Percentiles rank a stretch among this genome's conserved stretches.
Evolutionary conservation across 1,140 invertebrate genomes (phyloP).

Genomic region (Saccostrea glomerata): DNA sequence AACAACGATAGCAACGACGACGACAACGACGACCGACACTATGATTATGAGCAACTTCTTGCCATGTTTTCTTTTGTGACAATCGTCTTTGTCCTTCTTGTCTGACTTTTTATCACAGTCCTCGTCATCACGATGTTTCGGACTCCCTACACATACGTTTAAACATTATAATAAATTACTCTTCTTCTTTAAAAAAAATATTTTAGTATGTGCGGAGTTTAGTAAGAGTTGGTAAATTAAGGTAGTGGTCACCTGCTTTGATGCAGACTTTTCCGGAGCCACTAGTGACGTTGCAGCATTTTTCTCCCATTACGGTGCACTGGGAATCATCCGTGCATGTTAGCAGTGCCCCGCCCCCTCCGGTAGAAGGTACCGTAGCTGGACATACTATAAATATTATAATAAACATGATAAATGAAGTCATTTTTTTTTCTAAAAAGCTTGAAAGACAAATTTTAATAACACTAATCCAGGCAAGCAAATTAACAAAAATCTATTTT

Average conservation of each 20-base stretch:
- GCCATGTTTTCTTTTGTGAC: neutral
- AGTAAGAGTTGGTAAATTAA: neutral
- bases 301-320: neutral
- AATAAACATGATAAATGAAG: neutral
- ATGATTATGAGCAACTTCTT: neutral
- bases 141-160: neutral
- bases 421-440: neutral
- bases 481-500: too few species aligned
- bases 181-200: too few species aligned
- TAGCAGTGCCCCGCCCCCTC: neutral
- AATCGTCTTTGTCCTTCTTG: neutral
- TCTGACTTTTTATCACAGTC: neutral
- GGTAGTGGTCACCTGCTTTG: neutral
- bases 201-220: too few species aligned
- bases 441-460: neutral
- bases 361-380: neutral
- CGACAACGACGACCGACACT: neutral
- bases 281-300: neutral
- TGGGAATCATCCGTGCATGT: neutral
- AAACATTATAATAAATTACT: neutral
- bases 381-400: neutral
- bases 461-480: neutral
- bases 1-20: neutral
- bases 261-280: conserved; percentile 14
- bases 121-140: neutral